Evolutionary conservation across 2,797 vertebrate genomes (phyloP), one percentile per base, ranked within the genome.

Genomic region (Peromyscus melanophrys): DNA sequence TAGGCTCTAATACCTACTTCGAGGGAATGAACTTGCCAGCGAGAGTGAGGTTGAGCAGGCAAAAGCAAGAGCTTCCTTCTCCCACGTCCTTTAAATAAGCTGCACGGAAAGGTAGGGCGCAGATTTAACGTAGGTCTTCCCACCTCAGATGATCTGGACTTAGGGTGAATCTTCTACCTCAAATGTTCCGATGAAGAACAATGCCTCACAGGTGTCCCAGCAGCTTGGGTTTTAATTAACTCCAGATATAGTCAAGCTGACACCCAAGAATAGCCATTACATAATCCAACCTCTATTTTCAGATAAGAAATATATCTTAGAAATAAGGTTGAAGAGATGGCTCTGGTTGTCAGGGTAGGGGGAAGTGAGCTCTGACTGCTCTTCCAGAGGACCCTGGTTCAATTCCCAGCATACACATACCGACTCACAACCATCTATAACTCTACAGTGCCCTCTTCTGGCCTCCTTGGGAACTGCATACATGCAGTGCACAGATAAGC

Each of bases 231-330:
- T 59, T 71, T 59, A 59, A 55, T 40, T 59, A 40, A 59, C 29
- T 40, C 21, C 80, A 82, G 55, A 81, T 82, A 59, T 57, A 59
- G 55, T 40, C 55, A 82, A 59, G 23, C 7, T 40, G n/a, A 82
- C n/a, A 82, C n/a, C 12, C 55, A 25, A 59, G 25, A 59, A 59
- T 63, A 63, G 27, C 59, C 59, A 63, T 46, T 13, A 29, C 25
- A 85, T 10, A 49, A 65, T 21, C 16, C 43, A 71, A 29, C 78
- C 34, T 87, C 23, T 88, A 65, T 90, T 90, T 96, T 93, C 29
- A 61, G n/a, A 71, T 49, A 78, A 90, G 34, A 97, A 96, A 71
- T 81, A 1, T 61, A 61, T 61, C 59, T 59, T 21, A 59, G 19
- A 59, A 4, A 84, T 67, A 57, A 13, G 80, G n/a, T 59, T 82